Base-by-base conservation (phyloP, 2,888 invertebrate genomes). In the Timandra comae region DNA sequence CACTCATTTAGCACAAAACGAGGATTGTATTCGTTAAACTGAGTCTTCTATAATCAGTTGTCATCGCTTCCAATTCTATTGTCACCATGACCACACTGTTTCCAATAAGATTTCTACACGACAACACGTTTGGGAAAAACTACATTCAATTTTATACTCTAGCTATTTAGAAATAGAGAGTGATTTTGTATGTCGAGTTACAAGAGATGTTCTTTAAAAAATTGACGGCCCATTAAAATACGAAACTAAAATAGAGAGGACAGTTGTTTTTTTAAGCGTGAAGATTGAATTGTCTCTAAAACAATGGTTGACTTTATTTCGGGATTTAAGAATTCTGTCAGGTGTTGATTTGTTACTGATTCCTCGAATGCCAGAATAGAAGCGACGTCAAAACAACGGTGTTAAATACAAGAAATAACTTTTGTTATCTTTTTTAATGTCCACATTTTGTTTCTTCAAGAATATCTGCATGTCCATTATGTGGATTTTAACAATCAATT, bases 301-400 rank as follows among this genome's bases (percentile, higher is more conserved):
- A 80, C 79, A 79, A 79, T 80, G 60, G 72, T 58, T 43, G 42
- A 41, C n/a, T 56, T 56, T 76, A 71, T 75, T 76, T 58, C 57
- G 58, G 63, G 3, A 6, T 16, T n/a, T n/a, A n/a, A n/a, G n/a
- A n/a, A n/a, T n/a, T n/a, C n/a, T 79, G 79, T 72, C 80, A 77
- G 76, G 73, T 73, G 81, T 63, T 77, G 80, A 81, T 78, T 77
- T 75, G 73, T 76, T 57, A 58, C 56, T 62, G 62, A 76, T 76
- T 67, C 65, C 44, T 35, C 35, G 66, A 65, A 78, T 79, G 68
- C 75, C 71, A 62, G 64, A 73, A 66, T 70, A 70, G 66, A 61
- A 60, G 46, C 43, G 41, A 58, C 66, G 78, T 80, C 79, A 77
- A 75, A 78, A 81, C 75, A 80, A 59, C 60, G 52, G 51, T 53